Conservation (phyloP, 2,888 invertebrate species). For the Eupithecia pulchellata region DNA sequence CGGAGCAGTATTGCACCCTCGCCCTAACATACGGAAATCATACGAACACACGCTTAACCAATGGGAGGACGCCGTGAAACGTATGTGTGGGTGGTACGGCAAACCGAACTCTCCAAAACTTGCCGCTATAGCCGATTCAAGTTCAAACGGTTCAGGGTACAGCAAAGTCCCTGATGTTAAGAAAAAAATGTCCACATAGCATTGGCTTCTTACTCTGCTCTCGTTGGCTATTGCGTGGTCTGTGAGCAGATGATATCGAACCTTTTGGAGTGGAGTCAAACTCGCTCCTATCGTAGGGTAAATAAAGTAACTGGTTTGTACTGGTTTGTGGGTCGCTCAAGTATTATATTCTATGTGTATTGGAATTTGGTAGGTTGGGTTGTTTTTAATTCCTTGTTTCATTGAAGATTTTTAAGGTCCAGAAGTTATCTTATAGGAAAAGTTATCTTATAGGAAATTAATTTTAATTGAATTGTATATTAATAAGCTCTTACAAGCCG, state of each 20-base stretch:
- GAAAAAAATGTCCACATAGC: constrained; percentile 66
- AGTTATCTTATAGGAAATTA: too few relatives aligned
- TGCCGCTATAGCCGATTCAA: constrained; percentile 52
- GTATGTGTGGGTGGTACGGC: constrained; percentile 85
- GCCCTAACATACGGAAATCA: constrained; percentile 62
- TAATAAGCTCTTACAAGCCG: background rate
- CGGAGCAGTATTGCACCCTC: constrained; percentile 87
- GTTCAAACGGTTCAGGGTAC: constrained; percentile 57
- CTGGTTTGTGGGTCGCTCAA: constrained; percentile 1
- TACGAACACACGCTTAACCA: constrained; percentile 71
- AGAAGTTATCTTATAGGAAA: background rate
- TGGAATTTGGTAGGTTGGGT: background rate
- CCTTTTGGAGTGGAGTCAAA: constrained; percentile 36
- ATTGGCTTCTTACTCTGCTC: constrained; percentile 70
- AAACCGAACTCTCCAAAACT: constrained; percentile 50
- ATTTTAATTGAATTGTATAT: background rate
- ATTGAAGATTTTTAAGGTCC: background rate
- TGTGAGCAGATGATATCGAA: constrained; percentile 67
- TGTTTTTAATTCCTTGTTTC: background rate
- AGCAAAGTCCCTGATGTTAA: constrained; percentile 58
- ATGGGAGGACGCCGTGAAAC: constrained; percentile 86
- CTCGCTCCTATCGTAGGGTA: constrained; percentile 15
- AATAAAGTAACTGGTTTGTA: constrained; percentile 5
- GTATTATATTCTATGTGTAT: background rate
- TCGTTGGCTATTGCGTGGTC: constrained; percentile 60